These are phyloP conservation scores for Hypolimnas misippus DNA, from an alignment of 2,888 invertebrate genomes.

Conservation along the genomic window DNA sequence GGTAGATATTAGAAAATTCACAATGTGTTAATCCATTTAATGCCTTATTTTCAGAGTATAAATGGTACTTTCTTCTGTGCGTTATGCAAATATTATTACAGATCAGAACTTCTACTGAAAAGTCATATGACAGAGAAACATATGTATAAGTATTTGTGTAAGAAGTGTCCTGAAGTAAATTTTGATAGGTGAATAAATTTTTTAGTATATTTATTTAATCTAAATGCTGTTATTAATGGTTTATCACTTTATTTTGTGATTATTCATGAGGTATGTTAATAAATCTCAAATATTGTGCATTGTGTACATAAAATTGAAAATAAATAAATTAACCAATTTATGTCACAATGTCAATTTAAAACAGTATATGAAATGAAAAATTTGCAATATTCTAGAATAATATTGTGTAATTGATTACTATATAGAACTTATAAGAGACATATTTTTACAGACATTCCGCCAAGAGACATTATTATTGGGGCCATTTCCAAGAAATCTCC, in stretches of 20 bases:
- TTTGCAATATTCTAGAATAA: no score
- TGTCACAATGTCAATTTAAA: no score
- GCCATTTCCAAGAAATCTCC: constrained; percentile 27
- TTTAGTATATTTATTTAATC: background rate
- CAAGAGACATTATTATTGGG: constrained; percentile 28
- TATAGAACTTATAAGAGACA: no score
- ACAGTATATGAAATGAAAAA: no score
- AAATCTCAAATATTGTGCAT: no score
- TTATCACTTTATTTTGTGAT: no score
- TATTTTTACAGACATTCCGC: constrained; percentile 29
- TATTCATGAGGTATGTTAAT: no score
- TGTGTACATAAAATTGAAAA: no score
- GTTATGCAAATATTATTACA: constrained; percentile 69
- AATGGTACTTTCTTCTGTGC: constrained; percentile 66
- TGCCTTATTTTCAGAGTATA: constrained; percentile 57
- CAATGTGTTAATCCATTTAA: background rate
- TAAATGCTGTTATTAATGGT: background rate
- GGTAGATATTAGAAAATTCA: background rate
- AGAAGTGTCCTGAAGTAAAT: constrained; percentile 71
- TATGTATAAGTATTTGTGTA: constrained; percentile 76
- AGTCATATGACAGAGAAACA: constrained; percentile 74
- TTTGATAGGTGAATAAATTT: constrained; percentile 69
- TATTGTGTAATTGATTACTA: no score
- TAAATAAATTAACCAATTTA: no score
- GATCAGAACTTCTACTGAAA: constrained; percentile 69